These are phyloP conservation scores for Podarcis raffonei DNA, from an alignment of 2,113 vertebrate species.

Conservation along the genomic window DNA sequence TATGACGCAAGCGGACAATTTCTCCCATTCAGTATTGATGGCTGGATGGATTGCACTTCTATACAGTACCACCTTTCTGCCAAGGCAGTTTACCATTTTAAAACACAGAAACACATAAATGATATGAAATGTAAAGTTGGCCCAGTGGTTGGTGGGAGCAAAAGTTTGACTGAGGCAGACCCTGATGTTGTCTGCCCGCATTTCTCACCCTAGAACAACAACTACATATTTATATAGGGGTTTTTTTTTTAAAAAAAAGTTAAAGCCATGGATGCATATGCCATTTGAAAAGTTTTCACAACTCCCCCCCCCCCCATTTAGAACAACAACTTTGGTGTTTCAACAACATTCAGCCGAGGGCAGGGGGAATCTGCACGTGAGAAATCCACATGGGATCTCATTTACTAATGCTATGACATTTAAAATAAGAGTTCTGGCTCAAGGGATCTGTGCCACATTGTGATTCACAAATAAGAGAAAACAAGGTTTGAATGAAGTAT, in stretches of 20 bases:
- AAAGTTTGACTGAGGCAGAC: too few species aligned
- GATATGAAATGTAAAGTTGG: too few species aligned
- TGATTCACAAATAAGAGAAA: slow-evolving; percentile 35
- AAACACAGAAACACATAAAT: too few species aligned
- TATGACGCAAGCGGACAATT: background rate
- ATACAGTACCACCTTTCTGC: too few species aligned
- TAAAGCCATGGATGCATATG: background rate
- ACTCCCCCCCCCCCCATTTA: background rate
- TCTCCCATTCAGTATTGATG: background rate
- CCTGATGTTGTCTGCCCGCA: too few species aligned
- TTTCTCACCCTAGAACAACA: too few species aligned
- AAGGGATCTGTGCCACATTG: slow-evolving; percentile 26
- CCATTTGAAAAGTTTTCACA: background rate
- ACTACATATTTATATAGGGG: too few species aligned
- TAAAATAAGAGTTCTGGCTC: slow-evolving; percentile 12
- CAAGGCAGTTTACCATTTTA: too few species aligned
- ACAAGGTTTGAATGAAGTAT: slow-evolving; percentile 17
- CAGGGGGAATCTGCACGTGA: slow-evolving; percentile 6
- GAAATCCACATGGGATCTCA: slow-evolving; percentile 37
- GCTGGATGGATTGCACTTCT: too few species aligned
- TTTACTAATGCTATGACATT: slow-evolving; percentile 37
- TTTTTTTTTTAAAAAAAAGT: too few species aligned
- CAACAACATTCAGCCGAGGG: slow-evolving; percentile 6
- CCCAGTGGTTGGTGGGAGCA: too few species aligned
- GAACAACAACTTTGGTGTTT: background rate